phyloP scores from a whole-genome alignment of 2,888 invertebrate species.

The Hydraecia micacea region DNA sequence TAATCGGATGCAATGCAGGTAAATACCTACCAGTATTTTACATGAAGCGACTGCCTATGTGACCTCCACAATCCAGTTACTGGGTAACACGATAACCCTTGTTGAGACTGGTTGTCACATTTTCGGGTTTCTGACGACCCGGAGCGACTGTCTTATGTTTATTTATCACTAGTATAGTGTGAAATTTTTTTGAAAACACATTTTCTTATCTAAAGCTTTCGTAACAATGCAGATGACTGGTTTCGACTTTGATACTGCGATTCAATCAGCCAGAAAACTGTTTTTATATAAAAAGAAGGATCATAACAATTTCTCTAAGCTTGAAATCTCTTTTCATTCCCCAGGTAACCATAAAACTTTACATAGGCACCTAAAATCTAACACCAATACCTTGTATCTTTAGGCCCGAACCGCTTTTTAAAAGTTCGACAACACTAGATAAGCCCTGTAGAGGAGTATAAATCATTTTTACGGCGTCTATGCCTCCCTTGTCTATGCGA shows the following conservation, averaged over 20 bases:
- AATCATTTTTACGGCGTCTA: constrained; percentile 87
- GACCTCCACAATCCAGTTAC: no score
- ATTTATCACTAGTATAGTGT: no score
- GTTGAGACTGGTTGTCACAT: no score
- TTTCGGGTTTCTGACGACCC: no score
- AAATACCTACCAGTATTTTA: no score
- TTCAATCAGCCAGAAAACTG: not conserved
- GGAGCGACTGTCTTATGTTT: no score
- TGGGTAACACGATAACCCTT: no score
- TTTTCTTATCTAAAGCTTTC: not conserved
- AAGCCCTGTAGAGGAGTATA: constrained; percentile 83
- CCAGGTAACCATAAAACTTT: constrained; percentile 12
- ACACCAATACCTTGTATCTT: constrained; percentile 70
- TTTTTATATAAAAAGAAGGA: not conserved
- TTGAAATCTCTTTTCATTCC: not conserved
- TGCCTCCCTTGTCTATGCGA: constrained; percentile 83
- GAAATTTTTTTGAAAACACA: no score
- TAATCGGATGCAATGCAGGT: no score
- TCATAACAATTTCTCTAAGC: not conserved
- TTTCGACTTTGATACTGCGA: not conserved
- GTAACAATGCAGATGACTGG: not conserved
- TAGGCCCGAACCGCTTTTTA: constrained; percentile 77
- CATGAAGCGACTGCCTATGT: no score
- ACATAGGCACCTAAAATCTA: constrained; percentile 28
- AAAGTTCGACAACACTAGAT: constrained; percentile 83